Percentiles rank a stretch among this genome's conserved stretches.
Conservation (phyloP, 2,113 vertebrate genomes). For the Cricetomys ansorgei region DNA sequence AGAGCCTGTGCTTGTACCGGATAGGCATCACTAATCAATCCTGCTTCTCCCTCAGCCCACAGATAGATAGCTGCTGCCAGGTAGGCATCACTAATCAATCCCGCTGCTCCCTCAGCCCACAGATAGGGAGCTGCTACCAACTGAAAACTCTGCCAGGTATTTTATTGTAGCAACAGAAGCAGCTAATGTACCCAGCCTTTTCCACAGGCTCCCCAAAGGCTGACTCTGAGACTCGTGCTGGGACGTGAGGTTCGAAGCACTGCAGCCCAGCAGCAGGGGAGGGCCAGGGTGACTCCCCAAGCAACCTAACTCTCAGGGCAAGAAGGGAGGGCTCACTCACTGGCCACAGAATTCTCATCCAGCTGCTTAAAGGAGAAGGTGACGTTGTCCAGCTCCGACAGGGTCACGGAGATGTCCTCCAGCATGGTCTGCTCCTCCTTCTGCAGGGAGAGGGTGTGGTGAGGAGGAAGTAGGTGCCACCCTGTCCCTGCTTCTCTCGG, state of each 20-base stretch:
- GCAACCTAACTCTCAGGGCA: fast-evolving
- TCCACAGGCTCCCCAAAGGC: neutral
- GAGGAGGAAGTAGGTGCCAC: neutral
- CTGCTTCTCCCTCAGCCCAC: too few species aligned
- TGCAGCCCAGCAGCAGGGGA: neutral
- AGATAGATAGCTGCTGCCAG: too few species aligned
- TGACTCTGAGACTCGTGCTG: neutral
- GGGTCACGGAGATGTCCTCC: slow-evolving; percentile 95
- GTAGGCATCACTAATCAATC: neutral
- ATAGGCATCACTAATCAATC: too few species aligned
- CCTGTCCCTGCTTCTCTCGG: neutral
- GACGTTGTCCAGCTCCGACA: slow-evolving; percentile 97
- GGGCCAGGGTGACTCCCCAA: neutral
- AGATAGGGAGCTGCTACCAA: neutral
- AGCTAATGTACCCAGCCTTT: neutral
- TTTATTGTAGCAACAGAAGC: neutral
- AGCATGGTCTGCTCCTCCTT: slow-evolving; percentile 96
- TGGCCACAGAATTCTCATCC: slow-evolving; percentile 95
- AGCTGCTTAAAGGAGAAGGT: slow-evolving; percentile 95
- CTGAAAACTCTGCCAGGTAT: neutral
- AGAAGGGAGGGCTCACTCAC: slow-evolving; percentile 86
- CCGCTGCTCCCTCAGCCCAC: neutral
- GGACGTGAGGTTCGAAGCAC: neutral
- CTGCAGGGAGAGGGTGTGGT: slow-evolving; percentile 82
- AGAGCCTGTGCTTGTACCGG: neutral